phyloP scores from a whole-genome alignment of 1,140 invertebrate genomes.

The Drosophila rhopaloa region DNA sequence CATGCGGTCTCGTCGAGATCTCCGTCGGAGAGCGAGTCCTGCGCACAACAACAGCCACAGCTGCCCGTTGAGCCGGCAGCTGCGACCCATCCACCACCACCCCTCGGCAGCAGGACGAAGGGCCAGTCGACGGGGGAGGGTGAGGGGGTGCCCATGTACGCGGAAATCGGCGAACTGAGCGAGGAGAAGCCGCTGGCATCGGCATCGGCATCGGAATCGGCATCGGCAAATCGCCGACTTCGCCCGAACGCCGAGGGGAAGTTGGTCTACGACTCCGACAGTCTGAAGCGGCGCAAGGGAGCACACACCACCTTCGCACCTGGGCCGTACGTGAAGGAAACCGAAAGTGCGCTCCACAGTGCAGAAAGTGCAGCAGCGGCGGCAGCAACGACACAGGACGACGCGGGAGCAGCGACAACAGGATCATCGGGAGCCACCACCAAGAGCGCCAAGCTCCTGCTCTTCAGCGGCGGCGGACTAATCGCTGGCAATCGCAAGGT shows the following conservation, averaged over 20 bases:
- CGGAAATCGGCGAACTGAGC: constrained; percentile 79
- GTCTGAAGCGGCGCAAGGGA: constrained; percentile 91
- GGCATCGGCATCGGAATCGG: constrained; percentile 24
- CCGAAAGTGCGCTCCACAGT: constrained; percentile 83
- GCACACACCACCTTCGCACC: constrained; percentile 94
- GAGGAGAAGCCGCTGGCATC: constrained; percentile 69
- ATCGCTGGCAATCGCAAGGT: constrained; percentile 70
- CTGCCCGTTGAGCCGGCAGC: constrained; percentile 21
- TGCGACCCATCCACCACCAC: constrained; percentile 27
- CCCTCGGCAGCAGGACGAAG: constrained; percentile 4
- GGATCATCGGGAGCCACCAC: constrained; percentile 18
- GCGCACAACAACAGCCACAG: constrained; percentile 49
- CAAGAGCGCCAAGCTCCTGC: constrained; percentile 70
- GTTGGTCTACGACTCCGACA: constrained; percentile 95
- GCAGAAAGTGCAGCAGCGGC: constrained; percentile 74
- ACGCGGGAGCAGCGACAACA: constrained; percentile 3
- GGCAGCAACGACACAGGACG: constrained; percentile 6
- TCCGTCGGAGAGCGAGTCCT: constrained; percentile 48
- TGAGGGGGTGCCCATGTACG: constrained; percentile 74
- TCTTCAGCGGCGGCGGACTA: constrained; percentile 59
- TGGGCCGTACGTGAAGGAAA: constrained; percentile 90
- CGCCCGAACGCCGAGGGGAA: constrained; percentile 94
- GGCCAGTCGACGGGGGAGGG: not conserved
- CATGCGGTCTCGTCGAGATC: constrained; percentile 80
- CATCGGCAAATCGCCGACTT: constrained; percentile 86